Conservation (phyloP, 2,113 vertebrate genomes). For the Hemiprocne comata region DNA sequence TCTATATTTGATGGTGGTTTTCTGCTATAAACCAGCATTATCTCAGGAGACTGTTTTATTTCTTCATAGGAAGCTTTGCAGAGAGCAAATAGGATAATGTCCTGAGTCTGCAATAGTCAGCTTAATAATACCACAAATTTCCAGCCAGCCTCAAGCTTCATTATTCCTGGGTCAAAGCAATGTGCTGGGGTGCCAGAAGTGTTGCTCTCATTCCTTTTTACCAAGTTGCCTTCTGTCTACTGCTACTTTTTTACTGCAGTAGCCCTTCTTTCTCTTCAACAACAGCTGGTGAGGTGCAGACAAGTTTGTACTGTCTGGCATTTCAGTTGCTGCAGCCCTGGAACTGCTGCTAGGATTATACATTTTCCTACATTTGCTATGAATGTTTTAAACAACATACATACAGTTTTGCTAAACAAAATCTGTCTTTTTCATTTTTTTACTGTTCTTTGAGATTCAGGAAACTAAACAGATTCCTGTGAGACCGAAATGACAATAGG, state of each 20-base stretch:
- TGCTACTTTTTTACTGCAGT: neutral
- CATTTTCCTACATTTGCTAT: neutral
- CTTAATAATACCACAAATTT: neutral
- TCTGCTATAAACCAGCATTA: neutral
- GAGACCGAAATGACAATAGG: neutral
- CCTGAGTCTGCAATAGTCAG: neutral
- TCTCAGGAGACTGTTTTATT: neutral
- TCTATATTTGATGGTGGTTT: neutral
- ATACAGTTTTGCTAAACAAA: neutral
- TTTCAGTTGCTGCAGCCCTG: neutral
- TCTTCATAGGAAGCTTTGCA: neutral
- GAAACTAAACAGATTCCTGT: neutral
- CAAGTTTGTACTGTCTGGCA: neutral
- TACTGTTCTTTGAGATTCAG: neutral
- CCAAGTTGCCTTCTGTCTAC: neutral
- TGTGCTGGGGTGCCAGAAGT: neutral
- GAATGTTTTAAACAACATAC: neutral
- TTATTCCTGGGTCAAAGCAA: neutral
- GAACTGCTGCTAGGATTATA: neutral
- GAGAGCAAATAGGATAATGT: neutral
- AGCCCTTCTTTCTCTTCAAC: neutral
- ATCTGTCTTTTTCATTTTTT: neutral
- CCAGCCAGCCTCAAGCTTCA: neutral
- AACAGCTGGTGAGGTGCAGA: accelerated
- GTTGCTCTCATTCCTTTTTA: neutral